phyloP scores from a whole-genome alignment of 92 coral and sea anemone genomes.

The Parazoanthus darwini region DNA sequence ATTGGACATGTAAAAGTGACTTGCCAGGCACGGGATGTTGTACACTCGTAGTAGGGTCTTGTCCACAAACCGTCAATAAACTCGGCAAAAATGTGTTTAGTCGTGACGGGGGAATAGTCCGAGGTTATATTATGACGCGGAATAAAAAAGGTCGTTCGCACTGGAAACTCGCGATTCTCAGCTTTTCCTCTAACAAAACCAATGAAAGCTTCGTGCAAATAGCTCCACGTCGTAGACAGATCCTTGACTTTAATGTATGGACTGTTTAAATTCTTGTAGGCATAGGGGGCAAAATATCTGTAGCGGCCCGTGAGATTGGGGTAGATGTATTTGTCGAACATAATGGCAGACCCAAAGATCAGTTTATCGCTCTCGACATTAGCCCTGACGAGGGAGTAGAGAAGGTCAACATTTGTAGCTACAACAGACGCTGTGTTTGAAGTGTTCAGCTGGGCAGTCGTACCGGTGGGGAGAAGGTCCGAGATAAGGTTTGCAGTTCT shows the following conservation, averaged over 20 bases:
- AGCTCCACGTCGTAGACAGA: constrained; percentile 77
- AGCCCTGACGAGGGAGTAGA: constrained; percentile 67
- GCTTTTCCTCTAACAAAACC: constrained; percentile 60
- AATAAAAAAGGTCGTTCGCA: constrained; percentile 66
- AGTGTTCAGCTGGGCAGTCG: constrained; percentile 43
- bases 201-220: constrained; percentile 80
- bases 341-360: constrained; percentile 78
- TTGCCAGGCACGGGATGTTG: constrained; percentile 75
- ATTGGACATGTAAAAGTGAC: constrained; percentile 76
- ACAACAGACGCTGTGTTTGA: constrained; percentile 45
- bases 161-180: constrained; percentile 60
- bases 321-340: constrained; percentile 70
- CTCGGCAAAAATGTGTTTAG: constrained; percentile 75
- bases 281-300: constrained; percentile 69
- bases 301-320: constrained; percentile 54
- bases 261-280: constrained; percentile 71
- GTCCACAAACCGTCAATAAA: constrained; percentile 83
- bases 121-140: constrained; percentile 47
- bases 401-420: constrained; percentile 52
- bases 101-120: constrained; percentile 38
- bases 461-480: constrained; percentile 77
- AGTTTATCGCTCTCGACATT: constrained; percentile 77
- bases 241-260: constrained; percentile 80
- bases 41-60: constrained; percentile 82
- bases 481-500: constrained; percentile 78